These are phyloP conservation scores for Tupaia chinensis DNA, from an alignment of 2,113 vertebrate species.

Conservation along the genomic window DNA sequence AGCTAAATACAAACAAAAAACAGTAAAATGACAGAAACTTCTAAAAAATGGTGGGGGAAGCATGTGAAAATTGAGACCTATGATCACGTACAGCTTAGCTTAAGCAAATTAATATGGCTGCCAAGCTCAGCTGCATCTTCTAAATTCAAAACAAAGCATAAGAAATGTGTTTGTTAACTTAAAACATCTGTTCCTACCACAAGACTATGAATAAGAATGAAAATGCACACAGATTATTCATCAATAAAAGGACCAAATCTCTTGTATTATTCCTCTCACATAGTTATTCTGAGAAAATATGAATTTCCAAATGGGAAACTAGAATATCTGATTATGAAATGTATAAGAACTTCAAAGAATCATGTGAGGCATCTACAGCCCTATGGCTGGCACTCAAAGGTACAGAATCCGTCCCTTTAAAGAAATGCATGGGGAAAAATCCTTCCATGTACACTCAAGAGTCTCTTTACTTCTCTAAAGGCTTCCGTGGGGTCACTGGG, in stretches of 20 bases:
- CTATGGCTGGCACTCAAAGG: background rate
- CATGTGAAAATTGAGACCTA: slow-evolving; percentile 66
- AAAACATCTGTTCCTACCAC: slow-evolving; percentile 78
- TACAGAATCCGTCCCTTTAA: background rate
- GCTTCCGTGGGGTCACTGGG: too few species aligned
- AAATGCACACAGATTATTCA: slow-evolving; percentile 72
- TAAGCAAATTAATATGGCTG: slow-evolving; percentile 66
- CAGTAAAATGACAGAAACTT: slow-evolving; percentile 35
- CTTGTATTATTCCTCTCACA: slow-evolving; percentile 52
- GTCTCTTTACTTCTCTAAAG: background rate
- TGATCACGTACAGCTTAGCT: background rate
- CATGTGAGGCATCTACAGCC: background rate
- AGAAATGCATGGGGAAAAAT: background rate
- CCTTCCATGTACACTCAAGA: background rate
- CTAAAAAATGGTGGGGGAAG: background rate
- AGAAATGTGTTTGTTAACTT: slow-evolving; percentile 79
- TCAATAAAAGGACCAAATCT: slow-evolving; percentile 63
- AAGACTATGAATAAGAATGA: slow-evolving; percentile 71
- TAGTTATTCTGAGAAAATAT: slow-evolving; percentile 53
- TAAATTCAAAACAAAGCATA: slow-evolving; percentile 74
- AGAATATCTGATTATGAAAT: slow-evolving; percentile 47
- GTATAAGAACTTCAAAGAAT: background rate
- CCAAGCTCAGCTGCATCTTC: slow-evolving; percentile 59
- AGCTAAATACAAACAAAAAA: too few species aligned
- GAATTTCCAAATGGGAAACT: slow-evolving; percentile 51